These are phyloP conservation scores for Aquatica leii DNA, from an alignment of 2,888 invertebrate genomes.

Conservation along the genomic window DNA sequence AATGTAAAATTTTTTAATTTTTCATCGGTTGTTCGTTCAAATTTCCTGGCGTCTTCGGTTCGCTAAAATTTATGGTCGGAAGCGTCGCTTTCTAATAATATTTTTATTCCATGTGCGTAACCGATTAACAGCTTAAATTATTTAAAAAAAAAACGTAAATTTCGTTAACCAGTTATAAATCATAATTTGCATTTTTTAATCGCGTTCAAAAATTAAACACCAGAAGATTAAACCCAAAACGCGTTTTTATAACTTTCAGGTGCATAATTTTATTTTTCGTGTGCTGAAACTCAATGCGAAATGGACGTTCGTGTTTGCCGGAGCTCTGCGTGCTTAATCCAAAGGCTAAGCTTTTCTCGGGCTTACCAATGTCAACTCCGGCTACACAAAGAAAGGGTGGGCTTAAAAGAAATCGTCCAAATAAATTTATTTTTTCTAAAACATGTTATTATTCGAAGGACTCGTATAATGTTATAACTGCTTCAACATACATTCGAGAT, in stretches of 20 bases:
- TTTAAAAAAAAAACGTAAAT: no score
- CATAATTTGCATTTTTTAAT: slow-evolving; percentile 1
- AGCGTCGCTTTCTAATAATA: slow-evolving; percentile 4
- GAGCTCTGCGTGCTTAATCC: slow-evolving; percentile 34
- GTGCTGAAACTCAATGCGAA: slow-evolving; percentile 17
- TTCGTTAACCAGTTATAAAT: no score
- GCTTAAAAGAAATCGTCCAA: slow-evolving; percentile 34
- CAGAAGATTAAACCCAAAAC: background rate
- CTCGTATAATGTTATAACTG: slow-evolving; percentile 8
- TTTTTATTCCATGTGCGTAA: slow-evolving; percentile 14
- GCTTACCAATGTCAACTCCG: slow-evolving; percentile 32
- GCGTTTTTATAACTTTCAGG: slow-evolving; percentile 1
- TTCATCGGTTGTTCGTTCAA: slow-evolving; percentile 5
- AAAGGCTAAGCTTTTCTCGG: slow-evolving; percentile 28
- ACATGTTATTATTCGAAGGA: slow-evolving; percentile 17
- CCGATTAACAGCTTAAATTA: slow-evolving; percentile 1
- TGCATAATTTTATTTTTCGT: slow-evolving; percentile 17
- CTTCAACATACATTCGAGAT: background rate
- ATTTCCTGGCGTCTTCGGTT: slow-evolving; percentile 11
- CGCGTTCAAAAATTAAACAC: background rate
- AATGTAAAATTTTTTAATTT: slow-evolving; percentile 6
- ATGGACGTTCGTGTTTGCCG: slow-evolving; percentile 28
- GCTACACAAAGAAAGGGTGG: slow-evolving; percentile 28
- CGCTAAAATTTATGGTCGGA: slow-evolving; percentile 4
- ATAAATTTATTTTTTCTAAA: slow-evolving; percentile 19